Conservation (phyloP, 1,140 invertebrate genomes). For the Melipona quadrifasciata region DNA sequence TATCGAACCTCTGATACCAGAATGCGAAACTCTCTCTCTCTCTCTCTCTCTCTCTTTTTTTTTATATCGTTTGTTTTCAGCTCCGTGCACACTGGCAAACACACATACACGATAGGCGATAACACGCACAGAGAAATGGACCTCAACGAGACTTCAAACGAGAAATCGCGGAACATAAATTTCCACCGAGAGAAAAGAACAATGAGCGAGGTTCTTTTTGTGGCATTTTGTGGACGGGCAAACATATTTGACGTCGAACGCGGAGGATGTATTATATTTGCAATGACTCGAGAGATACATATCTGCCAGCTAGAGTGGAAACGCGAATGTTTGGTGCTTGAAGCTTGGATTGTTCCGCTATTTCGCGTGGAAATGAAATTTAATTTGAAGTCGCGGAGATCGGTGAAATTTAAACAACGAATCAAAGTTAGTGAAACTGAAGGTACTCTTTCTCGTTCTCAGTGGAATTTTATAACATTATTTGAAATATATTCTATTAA, state of each 20-base stretch:
- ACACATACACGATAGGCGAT: not conserved
- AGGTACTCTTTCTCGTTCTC: too few relatives aligned
- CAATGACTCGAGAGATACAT: not conserved
- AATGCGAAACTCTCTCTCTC: not conserved
- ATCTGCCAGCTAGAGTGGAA: not conserved
- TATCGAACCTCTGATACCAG: not conserved
- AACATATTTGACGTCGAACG: not conserved
- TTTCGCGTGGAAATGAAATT: not conserved
- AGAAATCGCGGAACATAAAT: not conserved
- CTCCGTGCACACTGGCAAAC: not conserved
- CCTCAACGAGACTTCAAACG: not conserved
- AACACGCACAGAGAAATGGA: not conserved
- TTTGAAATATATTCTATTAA: too few relatives aligned
- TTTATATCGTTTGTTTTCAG: not conserved
- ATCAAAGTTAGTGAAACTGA: too few relatives aligned
- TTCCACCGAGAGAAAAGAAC: not conserved
- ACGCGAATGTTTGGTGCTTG: not conserved
- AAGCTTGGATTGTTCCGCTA: not conserved
- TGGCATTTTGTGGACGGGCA: not conserved
- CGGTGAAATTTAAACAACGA: too few relatives aligned
- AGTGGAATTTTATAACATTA: too few relatives aligned
- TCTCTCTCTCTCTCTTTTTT: not conserved
- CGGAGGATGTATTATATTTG: not conserved
- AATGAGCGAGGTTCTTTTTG: not conserved
- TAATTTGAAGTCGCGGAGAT: not conserved